Evolutionary conservation across 2,797 vertebrate species (phyloP).

Genomic region (Loriculus beryllinus): DNA sequence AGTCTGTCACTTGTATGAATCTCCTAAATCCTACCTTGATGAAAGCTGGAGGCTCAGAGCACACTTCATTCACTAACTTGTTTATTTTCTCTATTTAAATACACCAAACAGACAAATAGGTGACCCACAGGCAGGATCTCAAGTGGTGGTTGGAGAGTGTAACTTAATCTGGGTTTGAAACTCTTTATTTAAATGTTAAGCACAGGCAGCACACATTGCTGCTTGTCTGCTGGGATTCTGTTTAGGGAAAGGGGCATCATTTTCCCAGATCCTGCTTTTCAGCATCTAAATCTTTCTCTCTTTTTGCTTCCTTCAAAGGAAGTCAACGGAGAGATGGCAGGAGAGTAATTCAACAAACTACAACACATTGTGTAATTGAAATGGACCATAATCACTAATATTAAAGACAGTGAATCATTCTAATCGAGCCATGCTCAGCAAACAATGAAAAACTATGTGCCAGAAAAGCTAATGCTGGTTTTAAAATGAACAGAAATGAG

Average conservation of each 20-base stretch:
- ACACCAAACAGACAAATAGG: not conserved
- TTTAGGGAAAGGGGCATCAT: not conserved
- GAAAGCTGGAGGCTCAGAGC: not conserved
- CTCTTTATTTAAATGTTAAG: not conserved
- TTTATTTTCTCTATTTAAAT: not conserved
- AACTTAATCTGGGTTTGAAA: not conserved
- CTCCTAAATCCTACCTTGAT: not conserved
- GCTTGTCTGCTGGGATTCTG: not conserved
- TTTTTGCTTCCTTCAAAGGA: constrained; percentile 9
- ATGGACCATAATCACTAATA: constrained; percentile 77
- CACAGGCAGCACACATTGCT: not conserved
- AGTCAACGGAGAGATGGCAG: constrained; percentile 39
- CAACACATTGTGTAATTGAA: constrained; percentile 72
- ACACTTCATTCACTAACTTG: not conserved
- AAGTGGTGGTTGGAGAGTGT: not conserved
- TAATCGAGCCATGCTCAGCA: constrained; percentile 76
- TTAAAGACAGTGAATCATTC: constrained; percentile 79
- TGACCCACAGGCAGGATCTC: not conserved
- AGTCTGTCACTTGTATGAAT: not conserved
- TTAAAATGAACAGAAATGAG: constrained; percentile 77
- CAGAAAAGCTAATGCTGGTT: constrained; percentile 76
- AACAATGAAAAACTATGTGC: constrained; percentile 80
- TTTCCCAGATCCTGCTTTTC: not conserved
- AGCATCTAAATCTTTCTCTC: constrained; percentile 16
- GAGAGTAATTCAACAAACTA: constrained; percentile 69